Evolutionary conservation across 2,888 invertebrate genomes (phyloP).

Genomic region (Shargacucullia verbasci): DNA sequence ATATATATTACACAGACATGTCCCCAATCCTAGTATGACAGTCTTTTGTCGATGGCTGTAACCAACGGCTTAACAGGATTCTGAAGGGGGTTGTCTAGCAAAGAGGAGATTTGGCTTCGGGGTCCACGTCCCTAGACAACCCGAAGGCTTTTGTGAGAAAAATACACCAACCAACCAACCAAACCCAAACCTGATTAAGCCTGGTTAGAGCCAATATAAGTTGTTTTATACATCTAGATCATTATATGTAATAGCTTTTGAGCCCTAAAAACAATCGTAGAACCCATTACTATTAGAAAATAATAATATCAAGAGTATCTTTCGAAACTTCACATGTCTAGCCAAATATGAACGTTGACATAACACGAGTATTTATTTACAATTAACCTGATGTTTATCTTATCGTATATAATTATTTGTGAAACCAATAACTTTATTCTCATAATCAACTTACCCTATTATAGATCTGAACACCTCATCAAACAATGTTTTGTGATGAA

Average conservation of each 20-base stretch:
- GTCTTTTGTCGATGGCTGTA: constrained; percentile 42
- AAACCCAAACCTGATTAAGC: constrained; percentile 1
- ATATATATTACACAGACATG: constrained; percentile 41
- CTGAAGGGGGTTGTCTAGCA: constrained; percentile 28
- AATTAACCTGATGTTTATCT: constrained; percentile 38
- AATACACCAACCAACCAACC: constrained; percentile 25
- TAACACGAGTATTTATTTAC: constrained; percentile 42
- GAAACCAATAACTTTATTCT: constrained; percentile 39
- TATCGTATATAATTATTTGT: constrained; percentile 22
- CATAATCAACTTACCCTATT: constrained; percentile 39
- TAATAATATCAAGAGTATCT: constrained; percentile 32
- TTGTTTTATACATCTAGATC: constrained; percentile 25
- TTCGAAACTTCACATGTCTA: constrained; percentile 26
- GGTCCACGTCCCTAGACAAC: constrained; percentile 39
- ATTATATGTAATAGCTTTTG: constrained; percentile 19
- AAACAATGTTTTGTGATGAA: constrained; percentile 47
- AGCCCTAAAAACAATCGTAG: constrained; percentile 28
- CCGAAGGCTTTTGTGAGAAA: constrained; percentile 17
- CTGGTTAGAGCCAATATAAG: constrained; percentile 34
- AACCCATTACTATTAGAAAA: constrained; percentile 32
- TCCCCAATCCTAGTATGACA: constrained; percentile 32
- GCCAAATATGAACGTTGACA: constrained; percentile 37
- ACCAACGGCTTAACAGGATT: constrained; percentile 9
- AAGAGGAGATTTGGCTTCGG: constrained; percentile 37
- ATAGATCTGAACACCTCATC: constrained; percentile 45